Conservation (phyloP, 2,797 vertebrate genomes). For the Clarias fuscus region DNA sequence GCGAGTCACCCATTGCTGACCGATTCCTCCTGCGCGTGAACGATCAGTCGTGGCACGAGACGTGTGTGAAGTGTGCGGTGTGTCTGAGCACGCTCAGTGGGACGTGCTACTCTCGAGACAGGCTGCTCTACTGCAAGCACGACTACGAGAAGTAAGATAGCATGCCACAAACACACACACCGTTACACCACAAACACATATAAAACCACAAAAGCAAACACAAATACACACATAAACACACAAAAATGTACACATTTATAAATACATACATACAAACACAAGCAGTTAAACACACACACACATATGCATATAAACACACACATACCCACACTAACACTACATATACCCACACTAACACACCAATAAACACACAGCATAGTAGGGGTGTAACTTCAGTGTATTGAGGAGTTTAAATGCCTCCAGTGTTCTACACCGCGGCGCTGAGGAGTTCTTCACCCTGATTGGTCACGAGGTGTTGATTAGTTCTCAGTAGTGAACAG, state of each 20-base stretch:
- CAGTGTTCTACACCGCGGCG: too few species aligned
- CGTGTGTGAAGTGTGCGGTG: slow-evolving; percentile 85
- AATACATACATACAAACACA: background rate
- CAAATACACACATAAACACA: background rate
- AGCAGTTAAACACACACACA: background rate
- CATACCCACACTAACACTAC: background rate
- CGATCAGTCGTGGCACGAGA: slow-evolving; percentile 88
- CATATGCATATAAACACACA: background rate
- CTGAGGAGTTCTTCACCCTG: too few species aligned
- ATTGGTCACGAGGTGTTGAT: too few species aligned
- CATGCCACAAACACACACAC: background rate
- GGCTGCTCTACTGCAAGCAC: slow-evolving; percentile 88
- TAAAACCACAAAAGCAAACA: background rate
- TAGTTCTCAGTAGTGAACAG: too few species aligned
- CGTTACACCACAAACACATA: background rate
- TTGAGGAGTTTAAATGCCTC: too few species aligned
- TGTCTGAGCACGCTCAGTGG: slow-evolving; percentile 83
- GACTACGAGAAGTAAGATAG: slow-evolving; percentile 90
- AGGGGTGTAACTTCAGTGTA: too few species aligned
- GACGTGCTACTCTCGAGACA: slow-evolving; percentile 86
- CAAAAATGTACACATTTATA: background rate
- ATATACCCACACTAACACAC: background rate
- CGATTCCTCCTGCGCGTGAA: slow-evolving; percentile 88
- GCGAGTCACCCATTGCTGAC: slow-evolving; percentile 84
- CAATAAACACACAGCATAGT: background rate